phyloP scores from a whole-genome alignment of 2,797 vertebrate genomes.

The Manis crassicaudata region DNA sequence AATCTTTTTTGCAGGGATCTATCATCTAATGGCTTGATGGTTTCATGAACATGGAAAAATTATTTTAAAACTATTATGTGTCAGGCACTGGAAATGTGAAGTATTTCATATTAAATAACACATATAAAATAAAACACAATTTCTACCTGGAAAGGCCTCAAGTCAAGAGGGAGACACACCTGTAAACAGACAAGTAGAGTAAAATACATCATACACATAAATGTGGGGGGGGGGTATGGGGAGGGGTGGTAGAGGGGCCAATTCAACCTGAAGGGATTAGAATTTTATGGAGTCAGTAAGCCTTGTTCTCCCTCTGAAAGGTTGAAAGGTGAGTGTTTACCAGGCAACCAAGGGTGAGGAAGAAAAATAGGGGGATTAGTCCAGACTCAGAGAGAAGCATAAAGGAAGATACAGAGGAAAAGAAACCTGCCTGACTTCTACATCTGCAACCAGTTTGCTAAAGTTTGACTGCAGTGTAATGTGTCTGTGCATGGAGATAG shows the following conservation, averaged over 20 bases:
- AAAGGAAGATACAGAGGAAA: neutral
- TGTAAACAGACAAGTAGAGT: neutral
- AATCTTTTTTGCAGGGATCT: neutral
- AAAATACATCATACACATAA: neutral
- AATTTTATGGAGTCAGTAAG: neutral
- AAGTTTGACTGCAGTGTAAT: accelerated
- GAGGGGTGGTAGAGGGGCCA: accelerated
- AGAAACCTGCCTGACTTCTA: neutral
- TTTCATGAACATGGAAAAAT: neutral
- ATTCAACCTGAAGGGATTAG: neutral
- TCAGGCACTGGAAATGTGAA: neutral
- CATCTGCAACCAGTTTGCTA: neutral
- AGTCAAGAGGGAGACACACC: neutral
- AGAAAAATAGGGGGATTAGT: neutral
- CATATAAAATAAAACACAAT: neutral
- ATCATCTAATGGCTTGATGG: neutral
- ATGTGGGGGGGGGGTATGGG: no score
- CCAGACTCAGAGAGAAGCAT: neutral
- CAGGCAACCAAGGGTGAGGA: neutral
- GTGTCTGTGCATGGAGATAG: accelerated
- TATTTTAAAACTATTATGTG: neutral
- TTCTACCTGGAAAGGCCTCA: neutral
- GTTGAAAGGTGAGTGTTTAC: neutral
- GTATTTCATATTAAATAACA: no score
- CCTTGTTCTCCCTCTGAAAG: neutral